These are phyloP conservation scores for Esox lucius DNA, from an alignment of 2,797 vertebrate species.

Conservation along the genomic window DNA sequence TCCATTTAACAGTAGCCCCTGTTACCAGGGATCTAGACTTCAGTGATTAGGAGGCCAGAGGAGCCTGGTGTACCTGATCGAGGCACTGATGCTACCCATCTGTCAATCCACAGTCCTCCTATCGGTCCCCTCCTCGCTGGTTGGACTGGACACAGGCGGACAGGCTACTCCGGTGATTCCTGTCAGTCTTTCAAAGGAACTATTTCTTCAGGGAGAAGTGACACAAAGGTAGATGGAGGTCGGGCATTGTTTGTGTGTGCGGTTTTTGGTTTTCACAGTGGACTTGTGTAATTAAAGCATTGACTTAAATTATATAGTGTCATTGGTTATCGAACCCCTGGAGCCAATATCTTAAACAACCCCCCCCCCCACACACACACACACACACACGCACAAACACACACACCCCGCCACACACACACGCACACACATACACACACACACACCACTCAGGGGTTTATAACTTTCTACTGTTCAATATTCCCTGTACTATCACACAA, in stretches of 20 bases:
- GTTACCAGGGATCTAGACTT: conserved; percentile 49
- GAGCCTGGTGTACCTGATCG: neutral
- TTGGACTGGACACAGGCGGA: conserved; percentile 12
- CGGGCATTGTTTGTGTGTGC: neutral
- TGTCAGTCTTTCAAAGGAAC: conserved; percentile 53
- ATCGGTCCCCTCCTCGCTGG: neutral
- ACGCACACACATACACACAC: no score
- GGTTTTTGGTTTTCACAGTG: neutral
- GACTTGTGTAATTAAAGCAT: neutral
- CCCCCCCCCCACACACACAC: neutral
- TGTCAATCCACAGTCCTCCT: conserved; percentile 50
- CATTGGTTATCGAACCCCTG: neutral
- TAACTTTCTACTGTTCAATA: no score
- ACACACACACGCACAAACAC: no score
- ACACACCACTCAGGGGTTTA: no score
- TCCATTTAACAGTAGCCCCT: conserved; percentile 45
- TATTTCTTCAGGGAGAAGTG: conserved; percentile 39
- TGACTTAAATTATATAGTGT: neutral
- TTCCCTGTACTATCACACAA: neutral
- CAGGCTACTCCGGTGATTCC: conserved; percentile 41
- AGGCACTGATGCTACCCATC: conserved; percentile 1
- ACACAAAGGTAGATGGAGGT: conserved; percentile 4
- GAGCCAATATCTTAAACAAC: neutral
- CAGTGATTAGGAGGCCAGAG: conserved; percentile 48
- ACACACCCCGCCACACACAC: no score